Conservation (phyloP, 2,888 invertebrate species). For the Aromia moschata region DNA sequence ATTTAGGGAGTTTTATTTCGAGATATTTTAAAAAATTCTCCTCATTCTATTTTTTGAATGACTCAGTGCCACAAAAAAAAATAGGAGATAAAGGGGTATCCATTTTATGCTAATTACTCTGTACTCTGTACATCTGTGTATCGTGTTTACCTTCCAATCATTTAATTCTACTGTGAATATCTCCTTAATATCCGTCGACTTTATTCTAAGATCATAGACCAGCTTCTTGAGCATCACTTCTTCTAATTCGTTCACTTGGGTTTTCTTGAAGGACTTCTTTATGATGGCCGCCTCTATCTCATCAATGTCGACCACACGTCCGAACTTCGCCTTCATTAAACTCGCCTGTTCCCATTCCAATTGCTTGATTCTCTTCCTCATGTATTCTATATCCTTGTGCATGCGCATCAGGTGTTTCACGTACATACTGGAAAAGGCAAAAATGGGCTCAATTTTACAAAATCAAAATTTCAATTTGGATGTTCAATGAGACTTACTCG, state of each 20-base stretch:
- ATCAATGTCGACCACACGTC: constrained; percentile 65
- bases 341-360: constrained; percentile 67
- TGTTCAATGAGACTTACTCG: constrained; percentile 66
- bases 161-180: constrained; percentile 63
- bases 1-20: no score
- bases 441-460: no score
- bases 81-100: no score
- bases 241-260: constrained; percentile 67
- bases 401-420: constrained; percentile 75
- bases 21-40: no score
- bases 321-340: constrained; percentile 69
- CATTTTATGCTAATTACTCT: neutral
- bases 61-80: no score
- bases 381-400: constrained; percentile 74
- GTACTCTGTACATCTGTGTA: neutral
- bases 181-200: constrained; percentile 62
- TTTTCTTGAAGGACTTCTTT: constrained; percentile 63
- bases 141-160: constrained; percentile 55
- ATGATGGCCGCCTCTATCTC: constrained; percentile 67
- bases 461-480: no score
- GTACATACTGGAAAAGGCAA: constrained; percentile 74
- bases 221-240: constrained; percentile 67
- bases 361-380: constrained; percentile 69
- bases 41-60: no score
- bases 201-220: constrained; percentile 66